Evolutionary conservation across 1,140 invertebrate species (phyloP), one percentile per base, ranked within the genome.

Genomic region (Parapsyche elsis): DNA sequence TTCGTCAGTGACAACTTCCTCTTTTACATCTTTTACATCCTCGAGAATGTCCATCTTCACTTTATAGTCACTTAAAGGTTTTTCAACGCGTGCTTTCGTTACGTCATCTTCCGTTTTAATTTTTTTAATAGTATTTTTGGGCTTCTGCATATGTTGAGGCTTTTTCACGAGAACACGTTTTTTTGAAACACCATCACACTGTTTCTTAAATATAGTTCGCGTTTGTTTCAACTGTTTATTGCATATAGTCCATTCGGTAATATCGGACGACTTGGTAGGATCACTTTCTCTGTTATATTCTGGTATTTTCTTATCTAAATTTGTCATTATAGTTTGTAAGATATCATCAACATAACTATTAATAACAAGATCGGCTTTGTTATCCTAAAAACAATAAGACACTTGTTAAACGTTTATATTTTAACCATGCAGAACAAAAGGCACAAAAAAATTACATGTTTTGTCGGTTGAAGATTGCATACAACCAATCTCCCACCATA

Each of bases 391-490:
- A n/a, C n/a, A 87, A 19, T 71, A 74, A 84, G 57, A 24, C 71
- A 21, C 79, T 75, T 67, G 81, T 67, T 64, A 30, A 57, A 21
- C 19, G 81, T 45, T 84, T 83, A 24, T 16, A 53, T 5, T 53
- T 53, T 67, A 67, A 12, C 9, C 14, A 67, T 67, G 10, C 2
- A 10, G 24, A 26, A 38, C 30, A 23, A 2, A 23, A 23, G 21
- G 9, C 5, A 67, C 23, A 26, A 9, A 9, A 67, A 12, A 9
- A 38, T 53, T 91, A 96, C 96, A 90, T 98, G 95, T 92, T 99
- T 99, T 16, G 98, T 99, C 49, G 95, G 93, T 88, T 99, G 98
- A 38, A 99, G 90, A 89, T 99, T 99, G 75, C 98, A 95, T 84
- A 99, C 97, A 5, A 97, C 96, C 64, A 99, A 87, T 88, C 95